A percentile compares a stretch with the other conserved stretches of the same genome.
Evolutionary conservation across 2,797 vertebrate species (phyloP).

Genomic region (Amblyraja radiata): DNA sequence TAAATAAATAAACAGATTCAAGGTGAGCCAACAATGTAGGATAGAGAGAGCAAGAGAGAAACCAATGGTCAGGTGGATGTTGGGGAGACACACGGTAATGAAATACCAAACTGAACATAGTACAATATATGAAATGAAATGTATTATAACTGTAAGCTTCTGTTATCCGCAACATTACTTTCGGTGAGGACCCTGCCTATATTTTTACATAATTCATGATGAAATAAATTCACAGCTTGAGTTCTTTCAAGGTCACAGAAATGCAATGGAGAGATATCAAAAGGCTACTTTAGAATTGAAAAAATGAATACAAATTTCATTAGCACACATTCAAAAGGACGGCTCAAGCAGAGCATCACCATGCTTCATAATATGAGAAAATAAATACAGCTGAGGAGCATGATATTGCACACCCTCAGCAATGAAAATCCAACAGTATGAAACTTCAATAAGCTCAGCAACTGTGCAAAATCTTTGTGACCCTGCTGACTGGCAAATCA

Average conservation of each 20-base stretch:
- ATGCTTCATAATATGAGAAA: neutral
- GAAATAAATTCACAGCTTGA: neutral
- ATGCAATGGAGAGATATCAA: neutral
- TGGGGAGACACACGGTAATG: neutral
- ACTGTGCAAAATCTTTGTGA: neutral
- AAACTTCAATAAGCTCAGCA: neutral
- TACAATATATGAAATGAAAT: neutral
- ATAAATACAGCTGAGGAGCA: neutral
- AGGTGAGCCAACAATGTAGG: neutral
- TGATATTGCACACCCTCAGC: neutral
- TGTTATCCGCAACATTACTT: neutral
- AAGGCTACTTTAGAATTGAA: neutral
- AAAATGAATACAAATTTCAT: neutral
- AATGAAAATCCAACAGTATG: neutral
- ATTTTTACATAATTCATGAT: neutral
- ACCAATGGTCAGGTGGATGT: neutral
- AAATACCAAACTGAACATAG: neutral
- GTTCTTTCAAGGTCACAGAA: neutral
- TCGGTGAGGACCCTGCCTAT: neutral
- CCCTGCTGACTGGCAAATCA: neutral
- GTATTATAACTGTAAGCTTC: neutral
- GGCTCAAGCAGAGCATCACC: neutral
- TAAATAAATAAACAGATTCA: neutral
- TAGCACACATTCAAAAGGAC: neutral
- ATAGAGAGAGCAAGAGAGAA: neutral